phyloP scores from a whole-genome alignment of 2,113 vertebrate genomes.

The Caretta caretta region DNA sequence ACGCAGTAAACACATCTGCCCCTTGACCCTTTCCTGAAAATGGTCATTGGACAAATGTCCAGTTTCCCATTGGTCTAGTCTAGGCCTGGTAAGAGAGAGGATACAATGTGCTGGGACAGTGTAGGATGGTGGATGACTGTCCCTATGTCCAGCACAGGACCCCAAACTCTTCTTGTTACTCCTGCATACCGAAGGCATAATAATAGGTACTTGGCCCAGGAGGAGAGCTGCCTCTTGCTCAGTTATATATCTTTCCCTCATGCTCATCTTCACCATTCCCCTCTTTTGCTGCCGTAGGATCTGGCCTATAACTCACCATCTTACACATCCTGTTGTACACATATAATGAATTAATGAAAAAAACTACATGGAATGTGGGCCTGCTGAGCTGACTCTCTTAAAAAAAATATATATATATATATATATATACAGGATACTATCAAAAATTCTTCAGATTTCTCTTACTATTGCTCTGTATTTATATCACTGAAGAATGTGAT shows the following conservation, averaged over 20 bases:
- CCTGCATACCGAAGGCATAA: neutral
- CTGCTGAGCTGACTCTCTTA: neutral
- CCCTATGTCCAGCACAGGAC: neutral
- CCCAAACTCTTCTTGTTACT: neutral
- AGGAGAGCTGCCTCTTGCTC: neutral
- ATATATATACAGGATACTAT: fast-evolving
- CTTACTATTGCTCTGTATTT: neutral
- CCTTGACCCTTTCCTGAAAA: neutral
- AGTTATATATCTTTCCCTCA: neutral
- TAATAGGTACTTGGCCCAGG: neutral
- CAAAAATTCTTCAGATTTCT: neutral
- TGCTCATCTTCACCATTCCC: neutral
- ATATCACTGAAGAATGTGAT: neutral
- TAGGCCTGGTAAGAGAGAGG: neutral
- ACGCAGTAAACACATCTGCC: neutral
- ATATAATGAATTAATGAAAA: neutral
- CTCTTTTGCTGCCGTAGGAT: neutral
- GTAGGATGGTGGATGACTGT: neutral
- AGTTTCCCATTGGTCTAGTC: neutral
- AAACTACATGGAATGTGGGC: neutral
- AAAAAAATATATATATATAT: neutral
- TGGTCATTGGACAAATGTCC: neutral
- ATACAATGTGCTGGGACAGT: neutral
- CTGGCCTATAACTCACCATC: neutral
- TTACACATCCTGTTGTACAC: neutral